Base-by-base conservation (phyloP, 2,113 vertebrate species). In the Himantopus leucocephalus region DNA sequence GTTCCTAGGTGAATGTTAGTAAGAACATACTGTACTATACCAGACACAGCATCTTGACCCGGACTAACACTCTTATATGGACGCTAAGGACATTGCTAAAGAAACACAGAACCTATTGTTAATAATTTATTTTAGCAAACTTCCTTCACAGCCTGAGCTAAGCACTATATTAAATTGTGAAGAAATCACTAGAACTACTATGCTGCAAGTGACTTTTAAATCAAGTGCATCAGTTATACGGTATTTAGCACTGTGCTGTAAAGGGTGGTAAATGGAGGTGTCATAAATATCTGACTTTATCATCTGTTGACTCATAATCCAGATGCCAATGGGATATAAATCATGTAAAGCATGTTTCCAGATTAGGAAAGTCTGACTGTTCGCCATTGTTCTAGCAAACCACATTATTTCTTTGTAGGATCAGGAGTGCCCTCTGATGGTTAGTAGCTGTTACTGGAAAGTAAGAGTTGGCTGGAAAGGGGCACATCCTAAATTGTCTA, bases 271-370 rank as follows among this genome's bases (percentile, higher is more conserved):
- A 97, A 94, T 63, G 84, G 53, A 97, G 88, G 96, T 85, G 77
- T 97, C 96, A 96, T 96, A 97, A 98, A 98, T 97, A 98, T 97
- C 91, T 94, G 96, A 87, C 79, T 97, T 97, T 97, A 97, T 98
- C 95, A 95, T 97, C 97, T 97, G 97, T 97, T 97, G 97, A 94
- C 95, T 97, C 96, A 88, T 96, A 97, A 94, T 96, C 96, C 97
- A 97, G 94, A 98, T 93, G 94, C 95, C 97, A 96, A 81, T 79
- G 92, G 91, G 90, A 92, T 95, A 97, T 97, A 97, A 97, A 97
- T 97, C 87, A 95, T 71, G 83, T 59, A 90, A 96, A 96, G 94
- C 76, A 47, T n/a, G 75, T 96, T 97, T 93, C 95, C 95, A 93
- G 81, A 60, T 67, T 96, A 96, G 88, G 91, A 84, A 96, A 94